Percentiles rank a stretch among this genome's conserved stretches.
phyloP scores from a whole-genome alignment of 2,888 invertebrate species.

The Pegoplata infirma region DNA sequence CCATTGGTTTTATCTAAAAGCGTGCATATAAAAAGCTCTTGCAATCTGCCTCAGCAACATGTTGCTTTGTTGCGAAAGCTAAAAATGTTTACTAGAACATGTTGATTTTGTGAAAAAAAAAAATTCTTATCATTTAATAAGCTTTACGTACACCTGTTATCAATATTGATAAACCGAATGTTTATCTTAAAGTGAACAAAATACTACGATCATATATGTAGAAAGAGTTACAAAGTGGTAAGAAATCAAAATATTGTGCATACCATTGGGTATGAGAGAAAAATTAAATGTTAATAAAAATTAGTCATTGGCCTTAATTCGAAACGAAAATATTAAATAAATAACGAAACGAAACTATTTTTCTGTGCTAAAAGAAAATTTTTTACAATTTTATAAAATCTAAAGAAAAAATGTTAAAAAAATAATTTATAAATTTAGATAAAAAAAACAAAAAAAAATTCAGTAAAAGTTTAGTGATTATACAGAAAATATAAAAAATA shows the following conservation, averaged over 20 bases:
- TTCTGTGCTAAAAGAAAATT: slow-evolving; percentile 1
- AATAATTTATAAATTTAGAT: not conserved
- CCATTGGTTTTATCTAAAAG: too few relatives aligned
- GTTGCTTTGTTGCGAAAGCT: slow-evolving; percentile 11
- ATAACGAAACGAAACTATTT: slow-evolving; percentile 23
- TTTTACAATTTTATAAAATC: not conserved
- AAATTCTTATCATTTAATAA: not conserved
- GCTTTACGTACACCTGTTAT: slow-evolving; percentile 32
- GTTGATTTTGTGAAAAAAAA: not conserved
- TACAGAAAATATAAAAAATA: not conserved
- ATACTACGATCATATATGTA: slow-evolving; percentile 14
- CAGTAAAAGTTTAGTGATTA: not conserved
- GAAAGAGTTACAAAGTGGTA: slow-evolving; percentile 29
- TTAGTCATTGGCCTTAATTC: slow-evolving; percentile 54
- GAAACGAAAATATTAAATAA: slow-evolving; percentile 36
- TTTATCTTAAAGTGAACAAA: slow-evolving; percentile 49
- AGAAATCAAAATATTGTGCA: slow-evolving; percentile 12
- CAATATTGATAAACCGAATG: slow-evolving; percentile 45
- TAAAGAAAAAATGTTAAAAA: not conserved
- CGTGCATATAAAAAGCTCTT: too few relatives aligned
- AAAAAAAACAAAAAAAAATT: not conserved
- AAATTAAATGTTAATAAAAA: too few relatives aligned
- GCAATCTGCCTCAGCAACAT: slow-evolving; percentile 30
- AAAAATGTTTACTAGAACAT: slow-evolving; percentile 6
- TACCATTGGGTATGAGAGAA: slow-evolving; percentile 16